A percentile compares a stretch with the other conserved stretches of the same genome.
Conservation (phyloP, 2,113 vertebrate genomes). For the Oncorhynchus kisutch region DNA sequence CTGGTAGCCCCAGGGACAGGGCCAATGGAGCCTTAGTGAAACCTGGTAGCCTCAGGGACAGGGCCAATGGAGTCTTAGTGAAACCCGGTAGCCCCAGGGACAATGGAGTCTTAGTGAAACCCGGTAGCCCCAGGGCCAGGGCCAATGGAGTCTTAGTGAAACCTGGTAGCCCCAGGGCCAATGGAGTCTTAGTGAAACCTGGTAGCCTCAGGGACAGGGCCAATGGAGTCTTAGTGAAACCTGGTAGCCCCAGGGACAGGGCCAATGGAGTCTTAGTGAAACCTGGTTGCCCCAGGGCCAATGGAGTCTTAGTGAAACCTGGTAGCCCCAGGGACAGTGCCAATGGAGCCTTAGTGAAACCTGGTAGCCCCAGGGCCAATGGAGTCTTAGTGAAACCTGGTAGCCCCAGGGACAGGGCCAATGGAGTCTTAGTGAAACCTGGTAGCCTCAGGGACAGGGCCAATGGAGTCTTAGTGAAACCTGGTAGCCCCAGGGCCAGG, state of each 20-base stretch:
- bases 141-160: too few species aligned
- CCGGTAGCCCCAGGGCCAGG: constrained; percentile 30
- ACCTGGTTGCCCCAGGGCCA: constrained; percentile 38
- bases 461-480: constrained; percentile 48
- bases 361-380: constrained; percentile 26
- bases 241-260: constrained; percentile 31
- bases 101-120: constrained; percentile 49
- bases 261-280: constrained; percentile 46
- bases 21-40: constrained; percentile 46
- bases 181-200: constrained; percentile 31
- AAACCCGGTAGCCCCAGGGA: constrained; percentile 30
- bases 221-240: constrained; percentile 49
- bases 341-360: constrained; percentile 49
- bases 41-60: constrained; percentile 28
- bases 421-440: constrained; percentile 48
- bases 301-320: constrained; percentile 48
- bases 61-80: constrained; percentile 41
- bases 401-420: constrained; percentile 32
- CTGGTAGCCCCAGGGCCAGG: constrained; percentile 15
- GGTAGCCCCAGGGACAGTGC: constrained; percentile 24
- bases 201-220: constrained; percentile 26
- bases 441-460: constrained; percentile 17
- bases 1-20: constrained; percentile 28
- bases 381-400: constrained; percentile 26
- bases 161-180: too few species aligned